phyloP scores from a whole-genome alignment of 2,797 vertebrate species.

The Micropoecilia bifurca region DNA sequence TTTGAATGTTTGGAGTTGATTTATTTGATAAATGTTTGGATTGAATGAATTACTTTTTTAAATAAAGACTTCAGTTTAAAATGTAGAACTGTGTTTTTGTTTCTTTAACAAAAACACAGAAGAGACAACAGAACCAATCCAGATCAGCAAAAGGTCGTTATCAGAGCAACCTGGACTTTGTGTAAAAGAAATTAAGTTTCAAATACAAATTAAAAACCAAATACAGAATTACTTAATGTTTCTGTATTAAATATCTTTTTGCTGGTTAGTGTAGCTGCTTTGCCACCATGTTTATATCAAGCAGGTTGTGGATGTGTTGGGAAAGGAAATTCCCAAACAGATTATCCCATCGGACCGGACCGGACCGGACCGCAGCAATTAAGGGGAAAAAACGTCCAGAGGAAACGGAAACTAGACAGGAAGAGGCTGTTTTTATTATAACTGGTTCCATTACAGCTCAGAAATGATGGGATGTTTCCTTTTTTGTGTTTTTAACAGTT shows the following conservation, averaged over 20 bases:
- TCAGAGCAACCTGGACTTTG: no score
- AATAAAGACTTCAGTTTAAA: slow-evolving; percentile 53
- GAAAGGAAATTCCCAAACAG: neutral
- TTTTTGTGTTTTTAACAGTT: neutral
- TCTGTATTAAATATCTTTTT: neutral
- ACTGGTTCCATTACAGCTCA: neutral
- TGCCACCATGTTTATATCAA: neutral
- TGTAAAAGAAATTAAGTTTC: no score
- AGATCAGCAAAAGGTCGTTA: no score
- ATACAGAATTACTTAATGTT: no score
- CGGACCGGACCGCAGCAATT: neutral
- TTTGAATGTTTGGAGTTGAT: slow-evolving; percentile 45
- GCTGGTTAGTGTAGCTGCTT: neutral
- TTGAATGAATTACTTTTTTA: slow-evolving; percentile 17
- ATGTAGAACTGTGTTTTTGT: neutral
- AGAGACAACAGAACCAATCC: no score
- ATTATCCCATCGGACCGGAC: neutral
- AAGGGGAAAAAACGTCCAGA: neutral
- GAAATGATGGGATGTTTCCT: neutral
- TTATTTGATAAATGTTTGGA: slow-evolving; percentile 47
- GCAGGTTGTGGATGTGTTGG: neutral
- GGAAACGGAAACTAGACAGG: neutral
- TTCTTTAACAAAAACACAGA: neutral
- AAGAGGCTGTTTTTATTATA: neutral
- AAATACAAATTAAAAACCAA: no score